Base-by-base conservation (phyloP, 2,888 invertebrate genomes). In the Athalia circularis region DNA sequence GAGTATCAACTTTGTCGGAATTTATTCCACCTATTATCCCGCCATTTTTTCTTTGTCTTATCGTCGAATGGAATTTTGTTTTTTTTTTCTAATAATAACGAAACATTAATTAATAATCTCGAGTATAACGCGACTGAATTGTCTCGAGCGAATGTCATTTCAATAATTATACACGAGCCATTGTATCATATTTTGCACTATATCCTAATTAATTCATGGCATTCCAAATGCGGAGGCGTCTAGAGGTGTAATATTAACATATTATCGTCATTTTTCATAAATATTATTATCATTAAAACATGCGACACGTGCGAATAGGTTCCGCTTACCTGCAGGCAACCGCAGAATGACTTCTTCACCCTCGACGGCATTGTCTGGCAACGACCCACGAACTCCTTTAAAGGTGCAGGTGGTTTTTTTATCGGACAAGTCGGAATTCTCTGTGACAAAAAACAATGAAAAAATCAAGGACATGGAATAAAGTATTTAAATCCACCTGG, bases 291-390 rank as follows among this genome's bases (percentile, higher is more conserved):
- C 29, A 29, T 29, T 52, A 68, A 52, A 68, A 68, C 68, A 54
- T 68, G 52, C 52, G 67, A 52, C 54, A 52, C 54, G n/a, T 8
- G n/a, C 54, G 65, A n/a, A 48, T 5, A 68, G 52, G 59, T 9
- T 29, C 29, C 29, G 29, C 91, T 92, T 89, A 96, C 96, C 93
- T 96, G 95, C 82, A 96, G 92, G 88, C 96, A 96, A 86, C 96
- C 96, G 93, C 96, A 96, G 93, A 91, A 92, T 81, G 91, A 91
- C 86, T 91, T 91, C 82, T 90, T 90, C 78, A 90, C 89, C 77
- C 90, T 85, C 43, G 90, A 90, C 85, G 90, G 90, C 90, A 90
- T 90, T 83, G 89, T 88, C 84, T 90, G 90, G 84, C 90, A 90
- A 85, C 88, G 89, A 80, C 89, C 88, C 81, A 90, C 90, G 82